A percentile compares a stretch with the other conserved stretches of the same genome.
Conservation (phyloP, 2,113 vertebrate genomes). For the Chaetodon trifascialis region DNA sequence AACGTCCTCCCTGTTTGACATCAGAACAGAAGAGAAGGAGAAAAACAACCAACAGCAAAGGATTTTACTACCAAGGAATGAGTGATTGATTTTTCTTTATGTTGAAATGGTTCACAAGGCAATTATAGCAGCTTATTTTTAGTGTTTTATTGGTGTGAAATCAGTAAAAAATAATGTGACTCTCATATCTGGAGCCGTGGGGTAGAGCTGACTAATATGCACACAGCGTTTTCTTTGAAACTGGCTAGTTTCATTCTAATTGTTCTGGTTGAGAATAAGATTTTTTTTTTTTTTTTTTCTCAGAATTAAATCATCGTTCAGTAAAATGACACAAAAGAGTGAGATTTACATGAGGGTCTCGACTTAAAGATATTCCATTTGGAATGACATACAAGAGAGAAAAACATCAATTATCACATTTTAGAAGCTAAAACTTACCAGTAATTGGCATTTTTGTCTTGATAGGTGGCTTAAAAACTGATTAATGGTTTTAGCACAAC, state of each 20-base stretch:
- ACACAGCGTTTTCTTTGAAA: neutral
- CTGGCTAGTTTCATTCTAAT: neutral
- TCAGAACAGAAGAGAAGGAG: neutral
- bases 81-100: neutral
- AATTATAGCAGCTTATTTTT: neutral
- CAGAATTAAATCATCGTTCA: neutral
- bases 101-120: neutral
- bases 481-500: neutral
- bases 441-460: neutral
- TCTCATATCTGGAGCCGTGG: neutral
- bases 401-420: neutral
- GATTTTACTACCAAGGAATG: neutral
- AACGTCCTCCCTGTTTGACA: slow-evolving; percentile 76
- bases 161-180: neutral
- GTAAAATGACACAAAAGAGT: neutral
- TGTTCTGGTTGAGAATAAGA: neutral
- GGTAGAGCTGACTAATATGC: neutral
- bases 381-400: neutral
- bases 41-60: neutral
- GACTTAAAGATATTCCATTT: neutral
- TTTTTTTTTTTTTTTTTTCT: neutral
- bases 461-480: neutral
- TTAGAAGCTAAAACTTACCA: neutral
- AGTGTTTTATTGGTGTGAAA: neutral
- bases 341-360: neutral